Base-by-base conservation (phyloP, 2,888 invertebrate genomes). In the Malachius bipustulatus region DNA sequence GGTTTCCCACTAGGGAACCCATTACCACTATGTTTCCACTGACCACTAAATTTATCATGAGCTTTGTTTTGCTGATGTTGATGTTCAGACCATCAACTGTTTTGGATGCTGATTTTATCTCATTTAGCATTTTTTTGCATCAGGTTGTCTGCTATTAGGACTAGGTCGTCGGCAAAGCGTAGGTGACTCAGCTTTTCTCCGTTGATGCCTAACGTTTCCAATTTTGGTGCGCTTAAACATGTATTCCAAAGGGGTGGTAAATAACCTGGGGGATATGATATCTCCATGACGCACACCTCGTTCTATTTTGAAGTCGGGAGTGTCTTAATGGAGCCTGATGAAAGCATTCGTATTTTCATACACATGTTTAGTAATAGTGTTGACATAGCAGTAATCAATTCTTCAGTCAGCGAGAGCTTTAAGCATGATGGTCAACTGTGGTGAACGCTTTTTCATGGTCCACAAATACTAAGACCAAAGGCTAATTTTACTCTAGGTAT, bases 401-500 rank as follows among this genome's bases (percentile, higher is more conserved):
- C 14, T 24, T 10, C 30, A 29, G 10, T 35, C 35, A 6, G 28
- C 16, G 16, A 35, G 11, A 29, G 30, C 35, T 24, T 14, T 16
- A 6, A 35, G 16, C 32, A 36, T 36, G 11, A 2, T 32, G 32
- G 12, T 32, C 14, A 16, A 32, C 28, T 10, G 32, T 32, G 16
- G 13, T 15, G 14, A 36, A 30, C 10, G 36, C 26, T 26, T 36
- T 36, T 31, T 36, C 26, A 10, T 31, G 31, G 24, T 36, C 26
- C 8, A 36, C 31, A 27, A 30, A 36, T 6, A 30, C 9, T 4
- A 34, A 4, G 11, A 29, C 15, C 2, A 34, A 19, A 11, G 35
- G 31, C 15, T 15, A 30, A 16, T 40, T 39, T 26, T 47, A 43
- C 29, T 46, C 42, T 13, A 36, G 27, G 11, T n/a, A n/a, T n/a